These are phyloP conservation scores for Bembecia ichneumoniformis DNA, from an alignment of 2,888 invertebrate genomes.

Conservation along the genomic window DNA sequence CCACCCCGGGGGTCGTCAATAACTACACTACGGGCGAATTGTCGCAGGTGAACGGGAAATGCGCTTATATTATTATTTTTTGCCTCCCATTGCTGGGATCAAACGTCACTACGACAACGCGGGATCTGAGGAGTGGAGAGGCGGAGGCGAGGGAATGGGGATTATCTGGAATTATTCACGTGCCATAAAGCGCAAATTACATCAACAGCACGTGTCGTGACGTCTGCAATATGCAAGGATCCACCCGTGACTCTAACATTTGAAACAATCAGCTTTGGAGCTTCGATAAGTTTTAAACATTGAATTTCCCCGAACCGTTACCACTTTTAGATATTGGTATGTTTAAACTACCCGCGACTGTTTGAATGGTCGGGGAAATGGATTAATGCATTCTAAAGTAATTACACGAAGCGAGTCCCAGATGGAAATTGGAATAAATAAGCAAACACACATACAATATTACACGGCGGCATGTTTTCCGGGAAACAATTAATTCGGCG, in stretches of 20 bases:
- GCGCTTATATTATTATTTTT: constrained; percentile 65
- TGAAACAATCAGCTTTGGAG: constrained; percentile 41
- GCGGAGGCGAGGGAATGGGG: constrained; percentile 20
- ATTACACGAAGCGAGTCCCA: background rate
- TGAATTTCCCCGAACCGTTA: constrained; percentile 14
- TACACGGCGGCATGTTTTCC: constrained; percentile 32
- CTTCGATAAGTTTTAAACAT: constrained; percentile 26
- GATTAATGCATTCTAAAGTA: background rate
- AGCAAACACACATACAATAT: background rate
- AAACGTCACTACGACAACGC: constrained; percentile 42
- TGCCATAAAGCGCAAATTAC: constrained; percentile 67
- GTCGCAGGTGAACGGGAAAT: constrained; percentile 61
- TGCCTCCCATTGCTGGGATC: constrained; percentile 48
- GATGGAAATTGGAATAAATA: background rate
- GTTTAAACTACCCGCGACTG: background rate
- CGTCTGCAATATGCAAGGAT: constrained; percentile 40
- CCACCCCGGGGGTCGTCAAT: constrained; percentile 54
- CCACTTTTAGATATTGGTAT: constrained; percentile 26
- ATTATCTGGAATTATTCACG: constrained; percentile 65
- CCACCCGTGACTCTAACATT: constrained; percentile 30
- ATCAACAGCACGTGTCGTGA: constrained; percentile 52
- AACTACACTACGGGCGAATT: constrained; percentile 55
- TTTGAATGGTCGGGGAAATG: background rate
- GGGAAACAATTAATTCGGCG: constrained; percentile 54
- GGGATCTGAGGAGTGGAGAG: constrained; percentile 13